Conservation (phyloP, 2,888 invertebrate genomes). For the Sericinus montela region DNA sequence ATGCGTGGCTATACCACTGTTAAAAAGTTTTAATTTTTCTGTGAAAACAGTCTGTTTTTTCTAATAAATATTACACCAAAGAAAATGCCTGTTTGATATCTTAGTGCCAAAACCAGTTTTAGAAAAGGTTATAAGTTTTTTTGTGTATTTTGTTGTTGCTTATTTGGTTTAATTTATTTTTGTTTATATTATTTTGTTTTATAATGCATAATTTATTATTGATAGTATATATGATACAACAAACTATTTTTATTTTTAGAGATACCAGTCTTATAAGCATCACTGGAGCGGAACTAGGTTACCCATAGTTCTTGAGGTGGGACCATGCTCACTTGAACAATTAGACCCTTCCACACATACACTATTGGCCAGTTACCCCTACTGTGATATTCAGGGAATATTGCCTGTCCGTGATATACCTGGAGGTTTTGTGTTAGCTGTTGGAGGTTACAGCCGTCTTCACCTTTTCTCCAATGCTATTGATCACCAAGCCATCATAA, state of each 20-base stretch:
- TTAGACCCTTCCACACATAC: constrained; percentile 92
- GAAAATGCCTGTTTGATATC: too few species aligned
- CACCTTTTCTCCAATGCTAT: constrained; percentile 92
- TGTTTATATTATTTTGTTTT: too few species aligned
- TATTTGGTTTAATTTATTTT: too few species aligned
- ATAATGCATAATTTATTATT: too few species aligned
- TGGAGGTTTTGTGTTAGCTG: constrained; percentile 95
- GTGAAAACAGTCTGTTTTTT: too few species aligned
- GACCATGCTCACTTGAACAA: constrained; percentile 95
- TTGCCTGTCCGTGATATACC: constrained; percentile 90
- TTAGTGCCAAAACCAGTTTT: too few species aligned
- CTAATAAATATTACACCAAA: too few species aligned
- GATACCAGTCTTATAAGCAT: constrained; percentile 94
- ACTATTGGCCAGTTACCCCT: constrained; percentile 82
- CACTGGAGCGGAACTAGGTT: constrained; percentile 97
- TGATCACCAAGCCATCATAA: constrained; percentile 92
- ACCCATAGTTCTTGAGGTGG: constrained; percentile 93
- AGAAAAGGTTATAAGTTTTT: too few species aligned
- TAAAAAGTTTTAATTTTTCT: too few species aligned
- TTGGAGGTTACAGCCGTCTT: constrained; percentile 93
- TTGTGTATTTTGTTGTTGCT: too few species aligned
- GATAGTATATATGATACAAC: too few species aligned
- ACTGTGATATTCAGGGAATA: constrained; percentile 68
- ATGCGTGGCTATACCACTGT: too few species aligned
- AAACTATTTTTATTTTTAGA: constrained; percentile 60